phyloP scores from a whole-genome alignment of 2,113 vertebrate genomes.

The Pan troglodytes region NHGRI_mPanTro3-v2.1_pri NC_072409.2:82506001-82506500 shows the following conservation, averaged over 20 bases:
- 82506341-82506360: background rate
- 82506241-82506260: background rate
- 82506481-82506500: background rate
- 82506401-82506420: background rate
- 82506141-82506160: too few species aligned
- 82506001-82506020: background rate
- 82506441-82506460: background rate
- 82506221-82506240: background rate
- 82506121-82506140: too few species aligned
- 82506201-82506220: background rate
- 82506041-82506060: background rate
- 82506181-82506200: too few species aligned
- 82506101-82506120: too few species aligned
- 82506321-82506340: background rate
- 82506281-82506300: background rate
- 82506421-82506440: background rate
- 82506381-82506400: too few species aligned
- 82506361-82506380: background rate
- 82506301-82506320: background rate
- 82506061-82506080: too few species aligned
- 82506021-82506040: background rate
- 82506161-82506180: too few species aligned
- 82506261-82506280: background rate
- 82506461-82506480: background rate
- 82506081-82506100: too few species aligned